Evolutionary conservation across 2,797 vertebrate genomes (phyloP), one percentile per base, ranked within the genome.

Genomic region (Sparus aurata): DNA sequence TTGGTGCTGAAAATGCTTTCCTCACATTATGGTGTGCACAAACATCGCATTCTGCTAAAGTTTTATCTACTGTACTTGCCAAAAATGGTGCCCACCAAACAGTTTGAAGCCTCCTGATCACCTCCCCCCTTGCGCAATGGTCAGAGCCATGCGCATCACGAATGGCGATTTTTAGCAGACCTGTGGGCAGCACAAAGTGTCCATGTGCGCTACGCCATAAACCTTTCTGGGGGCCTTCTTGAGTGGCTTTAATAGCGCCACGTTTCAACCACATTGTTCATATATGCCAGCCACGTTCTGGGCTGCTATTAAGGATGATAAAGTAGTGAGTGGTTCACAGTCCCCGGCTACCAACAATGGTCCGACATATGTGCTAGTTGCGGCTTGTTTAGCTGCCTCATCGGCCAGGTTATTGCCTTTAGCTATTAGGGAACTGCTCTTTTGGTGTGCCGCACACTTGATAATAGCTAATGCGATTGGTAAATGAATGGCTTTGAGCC

Each of bases 351-450:
- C 13, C 3, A 55, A 7, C 6, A 55, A 1, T 3, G 53, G 53
- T 5, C 52, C 52, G 5, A 55, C 9, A 3, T 3, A 5, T 2
- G 0, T 2, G 5, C 22, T 4, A 0, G 2, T 3, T 5, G 23
- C 53, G 2, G 13, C 53, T 4, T 3, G 5, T 1, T 25, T 55
- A 7, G 23, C 22, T 0, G 22, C 53, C 1, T 55, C 23, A 25
- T 55, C 53, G 13, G 53, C 23, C 3, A 25, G 2, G 2, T 27
- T 18, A 6, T 55, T 55, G 1, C 23, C 53, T 55, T 25, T 55
- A 2, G 13, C 13, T 2, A 55, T 25, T 5, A 55, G 3, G 1
- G 12, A 7, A 6, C 23, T 2, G 5, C 12, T 55, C 2, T 55
- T 25, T 9, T 27, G 53, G 3, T 27, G 23, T 1, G 2, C 23